A percentile compares a stretch with the other conserved stretches of the same genome.
Evolutionary conservation across 2,888 invertebrate genomes (phyloP).

Genomic region (Junonia oenone): DNA sequence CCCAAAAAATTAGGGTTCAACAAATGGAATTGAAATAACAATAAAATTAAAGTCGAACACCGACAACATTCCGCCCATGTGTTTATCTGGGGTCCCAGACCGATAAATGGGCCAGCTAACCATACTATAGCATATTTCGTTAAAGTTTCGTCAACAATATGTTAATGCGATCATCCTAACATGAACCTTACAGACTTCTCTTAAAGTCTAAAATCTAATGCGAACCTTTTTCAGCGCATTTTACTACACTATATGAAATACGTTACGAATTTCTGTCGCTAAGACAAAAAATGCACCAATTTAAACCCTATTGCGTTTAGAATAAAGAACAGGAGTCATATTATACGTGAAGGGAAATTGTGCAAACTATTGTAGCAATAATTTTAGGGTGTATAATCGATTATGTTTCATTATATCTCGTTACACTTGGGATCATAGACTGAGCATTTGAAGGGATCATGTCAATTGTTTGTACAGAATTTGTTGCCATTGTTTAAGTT

Average conservation of each 20-base stretch:
- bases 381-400: constrained; percentile 65
- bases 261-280: neutral
- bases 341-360: neutral
- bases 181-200: neutral
- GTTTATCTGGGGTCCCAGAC: constrained; percentile 42
- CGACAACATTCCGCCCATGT: constrained; percentile 59
- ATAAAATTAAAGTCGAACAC: constrained; percentile 56
- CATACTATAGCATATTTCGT: constrained; percentile 32
- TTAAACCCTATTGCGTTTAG: constrained; percentile 19
- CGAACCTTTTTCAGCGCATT: neutral
- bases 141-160: constrained; percentile 20
- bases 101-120: constrained; percentile 57
- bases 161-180: constrained; percentile 8
- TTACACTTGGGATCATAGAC: constrained; percentile 47
- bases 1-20: constrained; percentile 34
- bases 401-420: constrained; percentile 61
- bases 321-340: constrained; percentile 15
- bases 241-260: constrained; percentile 5
- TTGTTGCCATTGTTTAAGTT: constrained; percentile 31
- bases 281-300: constrained; percentile 18
- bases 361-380: constrained; percentile 43
- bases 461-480: constrained; percentile 38
- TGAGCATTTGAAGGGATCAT: constrained; percentile 37
- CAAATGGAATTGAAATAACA: constrained; percentile 59
- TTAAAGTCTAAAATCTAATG: constrained; percentile 10